phyloP scores from a whole-genome alignment of 2,113 vertebrate species.

The Chaetura pelagica region DNA sequence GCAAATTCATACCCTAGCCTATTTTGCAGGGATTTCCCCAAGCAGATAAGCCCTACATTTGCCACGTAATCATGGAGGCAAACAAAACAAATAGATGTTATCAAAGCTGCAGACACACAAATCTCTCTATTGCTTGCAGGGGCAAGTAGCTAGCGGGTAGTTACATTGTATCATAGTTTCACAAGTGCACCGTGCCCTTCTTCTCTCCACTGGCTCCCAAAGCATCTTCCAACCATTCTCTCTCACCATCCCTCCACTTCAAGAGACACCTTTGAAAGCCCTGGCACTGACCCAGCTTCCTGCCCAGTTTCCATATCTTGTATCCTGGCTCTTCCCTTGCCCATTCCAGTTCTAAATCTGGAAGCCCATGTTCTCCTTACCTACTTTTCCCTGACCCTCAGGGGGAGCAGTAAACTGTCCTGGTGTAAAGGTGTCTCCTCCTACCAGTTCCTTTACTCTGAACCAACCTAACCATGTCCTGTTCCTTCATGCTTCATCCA shows the following conservation, averaged over 20 bases:
- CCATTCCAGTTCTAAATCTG: neutral
- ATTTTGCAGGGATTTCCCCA: constrained; percentile 64
- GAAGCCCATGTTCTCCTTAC: neutral
- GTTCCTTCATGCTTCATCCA: neutral
- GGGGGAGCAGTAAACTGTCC: neutral
- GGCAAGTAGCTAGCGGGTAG: neutral
- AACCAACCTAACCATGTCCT: neutral
- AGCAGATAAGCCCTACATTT: constrained; percentile 33
- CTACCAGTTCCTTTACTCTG: neutral
- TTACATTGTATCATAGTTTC: neutral
- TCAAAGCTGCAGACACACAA: constrained; percentile 10
- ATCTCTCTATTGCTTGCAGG: neutral
- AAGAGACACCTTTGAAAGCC: neutral
- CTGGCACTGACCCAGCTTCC: neutral
- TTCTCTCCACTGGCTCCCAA: neutral
- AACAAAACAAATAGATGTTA: constrained; percentile 44
- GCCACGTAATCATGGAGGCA: constrained; percentile 32
- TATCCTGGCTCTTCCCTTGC: neutral
- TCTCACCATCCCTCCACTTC: neutral
- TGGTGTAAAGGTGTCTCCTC: neutral
- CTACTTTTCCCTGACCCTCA: neutral
- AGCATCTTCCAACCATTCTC: neutral
- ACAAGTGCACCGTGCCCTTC: neutral
- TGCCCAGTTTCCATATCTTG: neutral
- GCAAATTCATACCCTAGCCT: constrained; percentile 54